A percentile compares a stretch with the other conserved stretches of the same genome.
phyloP scores from a whole-genome alignment of 1,140 invertebrate species.

The Mercenaria mercenaria region DNA sequence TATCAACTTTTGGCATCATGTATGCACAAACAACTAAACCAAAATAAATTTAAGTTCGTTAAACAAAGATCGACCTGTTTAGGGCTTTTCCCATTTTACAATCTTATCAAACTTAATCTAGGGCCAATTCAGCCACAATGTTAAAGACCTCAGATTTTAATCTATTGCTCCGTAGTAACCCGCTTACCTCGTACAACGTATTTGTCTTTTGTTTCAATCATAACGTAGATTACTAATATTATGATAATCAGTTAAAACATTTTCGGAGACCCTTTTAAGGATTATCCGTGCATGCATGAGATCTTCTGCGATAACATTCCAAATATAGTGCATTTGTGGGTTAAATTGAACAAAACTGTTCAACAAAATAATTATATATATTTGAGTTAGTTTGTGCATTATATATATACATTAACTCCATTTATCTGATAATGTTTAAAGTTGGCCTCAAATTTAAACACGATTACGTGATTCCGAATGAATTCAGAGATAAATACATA shows the following conservation, averaged over 20 bases:
- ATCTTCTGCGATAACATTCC: constrained; percentile 3
- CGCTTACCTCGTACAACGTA: not conserved
- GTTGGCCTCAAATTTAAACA: too few species aligned
- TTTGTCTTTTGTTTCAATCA: constrained; percentile 1
- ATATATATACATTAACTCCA: too few species aligned
- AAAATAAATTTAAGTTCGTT: not conserved
- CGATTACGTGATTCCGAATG: too few species aligned
- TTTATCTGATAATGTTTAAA: too few species aligned
- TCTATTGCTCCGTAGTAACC: not conserved
- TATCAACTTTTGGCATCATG: constrained; percentile 3
- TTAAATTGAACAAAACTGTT: too few species aligned
- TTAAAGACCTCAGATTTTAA: constrained; percentile 17
- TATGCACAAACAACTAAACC: not conserved
- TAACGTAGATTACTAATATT: not conserved
- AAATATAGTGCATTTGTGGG: not conserved
- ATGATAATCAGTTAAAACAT: not conserved
- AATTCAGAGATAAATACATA: too few species aligned
- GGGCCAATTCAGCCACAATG: constrained; percentile 1
- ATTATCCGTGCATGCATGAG: not conserved
- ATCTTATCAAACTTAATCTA: constrained; percentile 1
- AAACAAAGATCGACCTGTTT: constrained; percentile 17
- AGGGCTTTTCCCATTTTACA: not conserved
- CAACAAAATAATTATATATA: too few species aligned
- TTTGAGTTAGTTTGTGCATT: too few species aligned
- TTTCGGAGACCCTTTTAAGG: not conserved